Evolutionary conservation across 1,140 invertebrate species (phyloP), one percentile per base, ranked within the genome.

Genomic region (Tachypleus tridentatus): DNA sequence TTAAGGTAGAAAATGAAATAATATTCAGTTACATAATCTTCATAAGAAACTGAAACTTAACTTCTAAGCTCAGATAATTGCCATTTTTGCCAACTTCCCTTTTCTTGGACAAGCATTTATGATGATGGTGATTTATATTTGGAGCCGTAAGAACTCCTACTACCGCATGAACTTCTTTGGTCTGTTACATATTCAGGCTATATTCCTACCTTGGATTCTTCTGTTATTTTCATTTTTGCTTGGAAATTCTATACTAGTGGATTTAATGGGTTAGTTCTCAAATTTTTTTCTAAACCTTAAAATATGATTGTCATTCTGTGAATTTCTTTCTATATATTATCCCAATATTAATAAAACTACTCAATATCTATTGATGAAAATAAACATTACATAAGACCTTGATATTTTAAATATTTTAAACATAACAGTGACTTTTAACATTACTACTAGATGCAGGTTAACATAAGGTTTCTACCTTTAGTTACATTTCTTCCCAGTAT

Each of bases 61-160:
- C 63, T 65, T 29, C 29, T 29, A 29, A 29, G 29, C n/a, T 64
- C 74, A 93, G 87, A 82, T 92, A 67, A 89, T 90, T 83, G 95
- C 91, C 67, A 88, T 97, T 75, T 97, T 99, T 82, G 91, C 97
- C 70, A 97, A 98, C 80, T 82, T 99, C 72, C 80, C 98, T 69
- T 99, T 99, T 79, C 81, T 99, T 74, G 93, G 96, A 59, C 96
- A 98, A 81, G 97, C 97, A 51, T 98, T 99, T 77, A 99, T 97
- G 4, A 92, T 99, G 67, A 99, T 99, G 97, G 81, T 99, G 70
- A 97, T 99, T 0, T 99, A 99, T 80, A 86, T 99, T 6, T 99
- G 97, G 97, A 95, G 94, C 60, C 81, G 97, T 72, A 80, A 96
- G 69, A 99, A 99, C 83, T 93, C 97, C 5, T 86, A 88, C 76